A percentile compares a stretch with the other conserved stretches of the same genome.
Evolutionary conservation across 2,113 vertebrate genomes (phyloP).

Genomic region (Hippopotamus amphibius): DNA sequence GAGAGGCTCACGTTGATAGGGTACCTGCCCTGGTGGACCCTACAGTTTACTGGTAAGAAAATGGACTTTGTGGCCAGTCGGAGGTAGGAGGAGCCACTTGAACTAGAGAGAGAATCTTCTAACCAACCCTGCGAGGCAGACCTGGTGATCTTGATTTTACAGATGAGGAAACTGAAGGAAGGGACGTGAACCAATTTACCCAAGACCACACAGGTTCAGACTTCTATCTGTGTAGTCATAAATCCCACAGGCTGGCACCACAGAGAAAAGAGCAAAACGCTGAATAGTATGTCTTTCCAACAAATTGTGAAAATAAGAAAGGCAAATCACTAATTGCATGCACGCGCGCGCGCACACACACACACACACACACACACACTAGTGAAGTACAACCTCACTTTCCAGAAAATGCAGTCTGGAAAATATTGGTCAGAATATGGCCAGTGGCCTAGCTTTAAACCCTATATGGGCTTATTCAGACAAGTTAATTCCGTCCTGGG

Average conservation of each 20-base stretch:
- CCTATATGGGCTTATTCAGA: background rate
- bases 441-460: background rate
- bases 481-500: background rate
- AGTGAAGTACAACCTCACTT: background rate
- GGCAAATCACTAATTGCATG: background rate
- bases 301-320: background rate
- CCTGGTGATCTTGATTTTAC: background rate
- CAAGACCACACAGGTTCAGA: background rate
- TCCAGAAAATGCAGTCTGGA: slow-evolving; percentile 15
- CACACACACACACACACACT: background rate
- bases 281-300: background rate
- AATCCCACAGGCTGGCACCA: background rate
- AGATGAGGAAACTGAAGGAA: background rate
- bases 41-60: background rate
- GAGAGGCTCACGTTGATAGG: fast-evolving
- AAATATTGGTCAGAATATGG: background rate
- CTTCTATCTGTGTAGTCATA: background rate
- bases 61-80: fast-evolving
- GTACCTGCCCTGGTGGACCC: background rate
- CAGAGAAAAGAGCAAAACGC: background rate
- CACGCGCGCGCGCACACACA: background rate
- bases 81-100: background rate
- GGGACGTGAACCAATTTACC: background rate
- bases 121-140: background rate
- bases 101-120: background rate